Evolutionary conservation across 2,113 vertebrate species (phyloP).

Genomic region (Mustela lutreola): DNA sequence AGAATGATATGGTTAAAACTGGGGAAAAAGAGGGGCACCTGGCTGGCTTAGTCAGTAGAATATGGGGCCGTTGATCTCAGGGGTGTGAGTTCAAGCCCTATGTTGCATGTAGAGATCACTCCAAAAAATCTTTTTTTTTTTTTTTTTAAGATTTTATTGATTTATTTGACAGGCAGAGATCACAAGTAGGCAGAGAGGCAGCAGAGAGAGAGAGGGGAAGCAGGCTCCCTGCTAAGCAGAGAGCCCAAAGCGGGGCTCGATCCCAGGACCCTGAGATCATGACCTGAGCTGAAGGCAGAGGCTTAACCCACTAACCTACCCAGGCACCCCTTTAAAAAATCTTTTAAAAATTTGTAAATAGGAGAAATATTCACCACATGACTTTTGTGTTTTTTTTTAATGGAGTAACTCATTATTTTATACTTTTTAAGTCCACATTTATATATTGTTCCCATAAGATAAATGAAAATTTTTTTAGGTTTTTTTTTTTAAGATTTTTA

Average conservation of each 20-base stretch:
- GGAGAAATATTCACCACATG: not conserved
- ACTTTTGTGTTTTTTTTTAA: not conserved
- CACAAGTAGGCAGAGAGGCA: no score
- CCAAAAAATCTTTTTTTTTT: not conserved
- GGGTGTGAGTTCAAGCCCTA: not conserved
- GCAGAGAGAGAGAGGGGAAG: no score
- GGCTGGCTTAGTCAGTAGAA: not conserved
- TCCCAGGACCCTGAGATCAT: no score
- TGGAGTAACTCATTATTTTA: not conserved
- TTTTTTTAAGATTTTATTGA: no score
- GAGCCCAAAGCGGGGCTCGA: fast-evolving
- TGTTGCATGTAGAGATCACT: not conserved
- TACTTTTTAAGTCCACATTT: not conserved
- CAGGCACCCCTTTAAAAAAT: not conserved
- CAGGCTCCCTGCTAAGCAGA: no score
- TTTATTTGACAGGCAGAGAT: no score
- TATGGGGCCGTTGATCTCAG: not conserved
- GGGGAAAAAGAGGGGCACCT: not conserved
- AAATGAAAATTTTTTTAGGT: not conserved
- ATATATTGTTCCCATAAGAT: not conserved
- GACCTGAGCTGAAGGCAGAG: no score
- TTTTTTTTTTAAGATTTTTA: no score
- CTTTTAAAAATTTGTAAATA: not conserved
- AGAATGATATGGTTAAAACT: not conserved
- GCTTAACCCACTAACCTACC: no score